Conservation (phyloP, 2,888 invertebrate genomes). For the Periphyllus acericola region DNA sequence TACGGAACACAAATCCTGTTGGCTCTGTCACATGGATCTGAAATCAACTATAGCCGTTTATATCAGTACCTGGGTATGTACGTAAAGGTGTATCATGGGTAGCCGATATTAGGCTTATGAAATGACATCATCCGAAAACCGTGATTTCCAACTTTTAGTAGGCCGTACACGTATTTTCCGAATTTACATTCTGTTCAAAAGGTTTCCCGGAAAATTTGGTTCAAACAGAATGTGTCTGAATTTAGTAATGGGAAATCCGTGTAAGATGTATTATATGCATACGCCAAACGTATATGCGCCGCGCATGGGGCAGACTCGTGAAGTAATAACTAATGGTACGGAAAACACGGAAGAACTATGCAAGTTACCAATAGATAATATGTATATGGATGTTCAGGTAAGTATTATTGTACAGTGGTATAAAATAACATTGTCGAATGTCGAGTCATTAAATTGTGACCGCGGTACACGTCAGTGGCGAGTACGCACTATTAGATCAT, state of each 20-base stretch:
- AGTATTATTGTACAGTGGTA: no score
- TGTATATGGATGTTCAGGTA: no score
- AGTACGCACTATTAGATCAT: no score
- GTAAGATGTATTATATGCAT: slow-evolving; percentile 18
- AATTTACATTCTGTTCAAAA: slow-evolving; percentile 7
- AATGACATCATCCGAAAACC: background rate
- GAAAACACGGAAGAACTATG: background rate
- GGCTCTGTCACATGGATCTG: no score
- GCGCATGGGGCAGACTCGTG: background rate
- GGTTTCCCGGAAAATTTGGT: background rate
- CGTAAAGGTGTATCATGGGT: no score
- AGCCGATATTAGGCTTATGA: no score
- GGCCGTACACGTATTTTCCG: background rate
- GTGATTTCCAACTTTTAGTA: background rate
- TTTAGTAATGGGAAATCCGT: slow-evolving; percentile 27
- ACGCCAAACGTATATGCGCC: background rate
- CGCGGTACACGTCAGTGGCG: no score
- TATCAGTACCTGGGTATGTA: no score
- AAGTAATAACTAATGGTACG: background rate
- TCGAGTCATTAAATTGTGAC: no score
- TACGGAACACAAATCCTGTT: no score
- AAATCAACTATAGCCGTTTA: no score
- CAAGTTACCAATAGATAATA: background rate
- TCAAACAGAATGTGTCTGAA: background rate
- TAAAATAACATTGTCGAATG: background rate